These are phyloP conservation scores for Synergus gifuensis DNA, from an alignment of 2,888 invertebrate genomes.

Conservation along the genomic window DNA sequence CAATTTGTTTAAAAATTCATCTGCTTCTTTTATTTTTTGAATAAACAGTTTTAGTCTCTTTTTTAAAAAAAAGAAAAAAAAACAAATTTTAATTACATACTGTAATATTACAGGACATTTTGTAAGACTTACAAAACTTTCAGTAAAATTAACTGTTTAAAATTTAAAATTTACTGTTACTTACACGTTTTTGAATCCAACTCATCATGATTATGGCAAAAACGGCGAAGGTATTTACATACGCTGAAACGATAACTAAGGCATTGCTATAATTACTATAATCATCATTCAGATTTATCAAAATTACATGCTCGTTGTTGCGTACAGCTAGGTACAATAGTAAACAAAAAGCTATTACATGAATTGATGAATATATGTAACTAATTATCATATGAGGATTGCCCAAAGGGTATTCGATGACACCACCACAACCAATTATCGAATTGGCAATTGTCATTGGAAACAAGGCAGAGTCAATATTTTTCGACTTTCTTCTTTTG, in stretches of 20 bases:
- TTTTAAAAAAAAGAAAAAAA: background rate
- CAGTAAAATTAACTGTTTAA: no score
- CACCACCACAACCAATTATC: slow-evolving; percentile 2
- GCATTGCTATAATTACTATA: background rate
- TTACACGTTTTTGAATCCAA: background rate
- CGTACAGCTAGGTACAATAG: no score
- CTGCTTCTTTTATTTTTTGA: background rate
- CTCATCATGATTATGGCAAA: background rate
- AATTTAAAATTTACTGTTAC: background rate
- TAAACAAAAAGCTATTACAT: background rate
- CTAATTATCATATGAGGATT: background rate
- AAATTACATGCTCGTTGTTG: no score
- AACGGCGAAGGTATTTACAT: background rate
- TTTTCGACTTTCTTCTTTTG: background rate
- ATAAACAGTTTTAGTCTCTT: background rate
- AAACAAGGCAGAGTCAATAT: slow-evolving; percentile 15
- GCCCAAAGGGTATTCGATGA: background rate
- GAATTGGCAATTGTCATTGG: slow-evolving; percentile 7
- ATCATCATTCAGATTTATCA: no score
- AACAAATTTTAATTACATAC: no score
- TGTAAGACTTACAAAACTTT: no score
- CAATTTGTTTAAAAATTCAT: background rate
- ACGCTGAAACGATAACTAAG: background rate
- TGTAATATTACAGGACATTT: no score
- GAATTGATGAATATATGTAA: background rate